Percentiles rank a stretch among this genome's conserved stretches.
Evolutionary conservation across 2,888 invertebrate species (phyloP).

Genomic region (Eustalomyia histrio): DNA sequence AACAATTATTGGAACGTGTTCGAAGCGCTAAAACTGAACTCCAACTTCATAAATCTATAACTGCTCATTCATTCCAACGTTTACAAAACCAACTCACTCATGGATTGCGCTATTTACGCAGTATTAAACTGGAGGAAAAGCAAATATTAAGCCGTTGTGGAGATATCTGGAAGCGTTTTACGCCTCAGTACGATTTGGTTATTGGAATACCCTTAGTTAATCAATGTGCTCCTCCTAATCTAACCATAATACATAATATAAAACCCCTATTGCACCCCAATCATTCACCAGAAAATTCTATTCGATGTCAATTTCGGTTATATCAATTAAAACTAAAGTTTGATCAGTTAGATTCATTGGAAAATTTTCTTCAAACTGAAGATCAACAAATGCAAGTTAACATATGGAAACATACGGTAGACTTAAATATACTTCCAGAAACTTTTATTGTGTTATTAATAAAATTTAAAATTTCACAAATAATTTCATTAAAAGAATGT

Average conservation of each 20-base stretch:
- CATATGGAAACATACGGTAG: constrained; percentile 64
- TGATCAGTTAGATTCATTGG: constrained; percentile 63
- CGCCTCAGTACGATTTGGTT: constrained; percentile 68
- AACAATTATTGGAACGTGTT: constrained; percentile 69
- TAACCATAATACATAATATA: constrained; percentile 66
- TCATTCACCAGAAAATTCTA: constrained; percentile 31
- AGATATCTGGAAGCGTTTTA: constrained; percentile 73
- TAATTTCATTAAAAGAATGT: constrained; percentile 52
- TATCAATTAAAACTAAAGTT: constrained; percentile 71
- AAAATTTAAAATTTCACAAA: constrained; percentile 67
- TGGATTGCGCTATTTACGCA: constrained; percentile 71
- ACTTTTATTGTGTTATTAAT: constrained; percentile 72
- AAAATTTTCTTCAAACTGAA: constrained; percentile 66
- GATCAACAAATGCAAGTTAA: constrained; percentile 51
- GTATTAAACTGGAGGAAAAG: constrained; percentile 74
- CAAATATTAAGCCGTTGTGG: constrained; percentile 73
- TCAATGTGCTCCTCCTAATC: constrained; percentile 64
- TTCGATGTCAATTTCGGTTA: constrained; percentile 68
- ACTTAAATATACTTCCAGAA: constrained; percentile 71
- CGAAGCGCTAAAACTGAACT: constrained; percentile 72
- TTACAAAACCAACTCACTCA: constrained; percentile 68
- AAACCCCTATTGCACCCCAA: constrained; percentile 63
- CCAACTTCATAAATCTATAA: constrained; percentile 70
- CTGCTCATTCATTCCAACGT: constrained; percentile 70
- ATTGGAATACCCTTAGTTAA: constrained; percentile 74